Conservation (phyloP, 2,888 invertebrate species). For the Andrena bucephala region DNA sequence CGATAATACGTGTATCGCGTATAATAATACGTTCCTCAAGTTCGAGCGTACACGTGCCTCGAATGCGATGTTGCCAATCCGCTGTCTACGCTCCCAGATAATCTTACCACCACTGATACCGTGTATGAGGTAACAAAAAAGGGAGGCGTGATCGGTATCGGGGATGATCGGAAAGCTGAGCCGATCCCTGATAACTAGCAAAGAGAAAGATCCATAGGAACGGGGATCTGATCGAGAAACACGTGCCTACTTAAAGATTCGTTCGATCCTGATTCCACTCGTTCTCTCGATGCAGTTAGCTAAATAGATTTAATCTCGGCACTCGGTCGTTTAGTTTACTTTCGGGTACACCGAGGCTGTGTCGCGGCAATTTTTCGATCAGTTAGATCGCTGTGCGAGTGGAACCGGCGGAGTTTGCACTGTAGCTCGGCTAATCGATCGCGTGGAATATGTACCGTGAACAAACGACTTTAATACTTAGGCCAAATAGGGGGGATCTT, state of each 20-base stretch:
- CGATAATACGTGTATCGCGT: conserved; percentile 34
- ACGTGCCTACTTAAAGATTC: neutral
- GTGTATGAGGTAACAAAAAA: conserved; percentile 25
- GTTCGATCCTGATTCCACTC: conserved; percentile 8
- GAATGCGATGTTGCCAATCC: conserved; percentile 18
- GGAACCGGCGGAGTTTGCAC: neutral
- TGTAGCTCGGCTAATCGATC: conserved; percentile 8
- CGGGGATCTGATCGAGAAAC: too few species aligned
- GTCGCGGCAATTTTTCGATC: conserved; percentile 15
- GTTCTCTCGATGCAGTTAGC: conserved; percentile 4
- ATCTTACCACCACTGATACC: conserved; percentile 31
- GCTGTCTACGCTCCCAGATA: conserved; percentile 24
- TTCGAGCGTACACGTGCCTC: conserved; percentile 24
- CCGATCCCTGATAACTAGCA: neutral
- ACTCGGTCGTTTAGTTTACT: conserved; percentile 4
- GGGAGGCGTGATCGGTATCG: conserved; percentile 33
- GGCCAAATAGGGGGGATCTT: neutral
- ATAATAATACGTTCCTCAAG: conserved; percentile 44
- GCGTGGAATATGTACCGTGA: neutral
- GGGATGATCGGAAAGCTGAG: neutral
- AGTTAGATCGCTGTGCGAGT: neutral
- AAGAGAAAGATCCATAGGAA: too few species aligned
- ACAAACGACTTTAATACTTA: conserved; percentile 27
- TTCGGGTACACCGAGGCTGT: conserved; percentile 22
- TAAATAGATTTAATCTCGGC: conserved; percentile 37